phyloP scores from a whole-genome alignment of 2,113 vertebrate genomes.

The Struthidea cinerea region DNA sequence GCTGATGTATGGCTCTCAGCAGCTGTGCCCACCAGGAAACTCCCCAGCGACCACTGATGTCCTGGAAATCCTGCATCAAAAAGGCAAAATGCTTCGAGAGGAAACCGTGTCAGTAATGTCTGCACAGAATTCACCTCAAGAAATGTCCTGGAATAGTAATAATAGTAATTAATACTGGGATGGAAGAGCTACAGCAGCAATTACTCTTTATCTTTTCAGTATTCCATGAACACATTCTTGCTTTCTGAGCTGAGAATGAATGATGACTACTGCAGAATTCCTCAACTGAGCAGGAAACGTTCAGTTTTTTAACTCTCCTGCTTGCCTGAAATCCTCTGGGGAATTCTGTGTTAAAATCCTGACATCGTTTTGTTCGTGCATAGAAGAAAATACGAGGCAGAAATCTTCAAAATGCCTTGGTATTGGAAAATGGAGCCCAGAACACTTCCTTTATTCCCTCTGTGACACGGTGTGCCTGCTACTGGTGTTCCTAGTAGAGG shows the following conservation, averaged over 20 bases:
- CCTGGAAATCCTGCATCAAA: neutral
- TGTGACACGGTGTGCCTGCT: accelerated
- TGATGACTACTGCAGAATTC: neutral
- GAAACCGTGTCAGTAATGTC: neutral
- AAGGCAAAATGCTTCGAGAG: neutral
- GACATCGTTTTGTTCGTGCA: neutral
- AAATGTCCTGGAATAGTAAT: neutral
- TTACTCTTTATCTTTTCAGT: neutral
- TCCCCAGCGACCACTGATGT: neutral
- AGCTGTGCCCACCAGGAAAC: neutral
- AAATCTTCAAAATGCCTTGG: neutral
- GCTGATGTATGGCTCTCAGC: neutral
- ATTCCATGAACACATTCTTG: neutral
- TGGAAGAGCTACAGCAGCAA: neutral
- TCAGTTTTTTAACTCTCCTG: neutral
- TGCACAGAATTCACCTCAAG: neutral
- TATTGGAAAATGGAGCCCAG: neutral
- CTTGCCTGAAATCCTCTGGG: neutral
- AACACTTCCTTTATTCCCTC: neutral
- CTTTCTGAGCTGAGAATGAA: neutral
- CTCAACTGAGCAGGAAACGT: neutral
- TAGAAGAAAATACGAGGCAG: neutral
- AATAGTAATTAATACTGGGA: neutral
- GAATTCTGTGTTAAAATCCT: neutral
- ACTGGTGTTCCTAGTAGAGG: neutral